These are phyloP conservation scores for Channa argus DNA, from an alignment of 2,113 vertebrate genomes.

Conservation along the genomic window DNA sequence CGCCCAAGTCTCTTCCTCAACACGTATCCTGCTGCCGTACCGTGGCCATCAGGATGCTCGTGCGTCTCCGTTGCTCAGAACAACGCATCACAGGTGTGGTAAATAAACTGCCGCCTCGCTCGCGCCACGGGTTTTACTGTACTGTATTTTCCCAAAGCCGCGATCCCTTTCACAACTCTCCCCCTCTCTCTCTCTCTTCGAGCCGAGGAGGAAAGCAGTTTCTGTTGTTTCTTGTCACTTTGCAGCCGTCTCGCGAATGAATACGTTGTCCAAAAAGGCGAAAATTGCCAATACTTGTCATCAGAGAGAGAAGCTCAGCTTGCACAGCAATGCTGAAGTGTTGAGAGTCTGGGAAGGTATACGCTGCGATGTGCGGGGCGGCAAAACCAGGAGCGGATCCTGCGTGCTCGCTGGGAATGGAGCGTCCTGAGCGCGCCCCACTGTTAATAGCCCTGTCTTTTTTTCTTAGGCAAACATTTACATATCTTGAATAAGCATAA, in stretches of 20 bases:
- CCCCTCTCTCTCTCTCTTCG: slow-evolving; percentile 24
- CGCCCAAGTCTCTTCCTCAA: slow-evolving; percentile 75
- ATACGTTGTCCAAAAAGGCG: slow-evolving; percentile 61
- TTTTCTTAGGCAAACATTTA: slow-evolving; percentile 43
- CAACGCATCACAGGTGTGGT: slow-evolving; percentile 87
- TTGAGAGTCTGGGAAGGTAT: slow-evolving; percentile 71
- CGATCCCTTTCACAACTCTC: slow-evolving; percentile 53
- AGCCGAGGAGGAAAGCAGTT: slow-evolving; percentile 46
- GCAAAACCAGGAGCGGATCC: slow-evolving; percentile 83
- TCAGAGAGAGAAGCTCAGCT: slow-evolving; percentile 81
- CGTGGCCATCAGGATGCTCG: slow-evolving; percentile 73
- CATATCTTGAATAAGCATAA: slow-evolving; percentile 59
- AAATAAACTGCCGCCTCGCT: slow-evolving; percentile 65
- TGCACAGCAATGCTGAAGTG: slow-evolving; percentile 82
- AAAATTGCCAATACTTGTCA: slow-evolving; percentile 65
- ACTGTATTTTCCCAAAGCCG: slow-evolving; percentile 37
- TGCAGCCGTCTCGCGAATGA: slow-evolving; percentile 54
- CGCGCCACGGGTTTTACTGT: slow-evolving; percentile 31
- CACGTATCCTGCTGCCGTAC: slow-evolving; percentile 71
- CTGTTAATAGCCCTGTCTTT: background rate
- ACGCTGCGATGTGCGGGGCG: slow-evolving; percentile 63
- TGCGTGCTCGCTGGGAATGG: slow-evolving; percentile 62
- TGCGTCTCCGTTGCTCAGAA: slow-evolving; percentile 82
- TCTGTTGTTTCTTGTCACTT: slow-evolving; percentile 57
- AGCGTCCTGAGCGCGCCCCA: slow-evolving; percentile 57